Conservation (phyloP, 2,797 vertebrate genomes). For the Sebastes vulpes region DNA sequence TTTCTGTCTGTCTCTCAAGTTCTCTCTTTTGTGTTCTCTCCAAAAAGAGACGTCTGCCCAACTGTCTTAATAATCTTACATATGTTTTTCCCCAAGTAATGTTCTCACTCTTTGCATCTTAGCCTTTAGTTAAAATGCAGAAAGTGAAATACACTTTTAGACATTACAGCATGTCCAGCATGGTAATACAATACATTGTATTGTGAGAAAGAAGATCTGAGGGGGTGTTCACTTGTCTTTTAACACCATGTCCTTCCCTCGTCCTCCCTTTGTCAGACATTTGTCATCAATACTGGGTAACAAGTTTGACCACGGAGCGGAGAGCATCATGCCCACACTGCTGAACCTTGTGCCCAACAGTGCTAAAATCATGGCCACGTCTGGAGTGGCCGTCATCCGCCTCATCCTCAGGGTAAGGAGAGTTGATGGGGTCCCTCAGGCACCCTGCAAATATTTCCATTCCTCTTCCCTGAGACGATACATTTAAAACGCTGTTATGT, state of each 20-base stretch:
- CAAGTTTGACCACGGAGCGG: conserved; percentile 98
- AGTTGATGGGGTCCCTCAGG: neutral
- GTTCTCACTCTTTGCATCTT: neutral
- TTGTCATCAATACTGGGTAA: conserved; percentile 93
- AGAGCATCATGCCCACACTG: conserved; percentile 97
- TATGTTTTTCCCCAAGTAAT: neutral
- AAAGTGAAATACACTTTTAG: neutral
- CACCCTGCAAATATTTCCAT: neutral
- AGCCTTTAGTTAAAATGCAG: neutral
- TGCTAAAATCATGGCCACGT: conserved; percentile 99
- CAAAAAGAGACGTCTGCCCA: neutral
- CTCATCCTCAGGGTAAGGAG: conserved; percentile 94
- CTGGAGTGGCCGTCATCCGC: conserved; percentile 93
- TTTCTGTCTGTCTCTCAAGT: neutral
- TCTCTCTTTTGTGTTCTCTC: neutral
- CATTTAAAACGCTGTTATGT: neutral
- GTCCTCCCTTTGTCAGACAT: conserved; percentile 82
- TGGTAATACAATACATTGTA: too few relatives aligned
- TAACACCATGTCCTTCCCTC: conserved; percentile 28
- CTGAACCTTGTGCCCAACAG: conserved; percentile 99
- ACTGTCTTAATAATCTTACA: neutral
- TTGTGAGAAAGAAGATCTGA: neutral
- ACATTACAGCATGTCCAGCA: neutral
- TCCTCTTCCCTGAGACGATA: neutral
- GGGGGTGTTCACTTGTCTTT: neutral